Evolutionary conservation across 2,113 vertebrate species (phyloP), one percentile per base, ranked within the genome.

Genomic region (Triplophysa tibetana): DNA sequence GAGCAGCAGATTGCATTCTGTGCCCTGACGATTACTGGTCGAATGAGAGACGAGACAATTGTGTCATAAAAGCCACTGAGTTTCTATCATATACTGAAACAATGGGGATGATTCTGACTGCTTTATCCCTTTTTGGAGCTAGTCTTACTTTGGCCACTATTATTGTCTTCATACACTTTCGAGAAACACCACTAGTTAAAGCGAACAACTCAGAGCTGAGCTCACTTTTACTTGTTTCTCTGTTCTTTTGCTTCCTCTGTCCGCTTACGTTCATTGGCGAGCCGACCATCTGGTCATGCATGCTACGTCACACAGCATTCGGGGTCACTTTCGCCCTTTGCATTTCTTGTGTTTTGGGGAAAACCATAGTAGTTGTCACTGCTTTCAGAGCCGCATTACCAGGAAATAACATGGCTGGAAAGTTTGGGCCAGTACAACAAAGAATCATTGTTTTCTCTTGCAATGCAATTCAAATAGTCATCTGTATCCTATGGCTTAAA

Each of bases 281-380:
- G 62, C 92, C 91, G n/a, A 90, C 89, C 2, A 48, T 83, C 1
- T 91, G 89, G 88, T 90, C 88, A 9, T 92, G 92, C 77, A 93
- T 92, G 90, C 65, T 89, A 64, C 85, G 88, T 33, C 86, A 88
- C 41, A 88, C 81, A 19, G 78, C 81, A 29, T 87, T 89, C n/a
- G 85, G 82, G 8, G 45, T 89, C 14, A 77, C 81, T 14, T 89
- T 89, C 78, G 85, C 85, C 12, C 81, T 87, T 17, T 87, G 88
- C 54, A 87, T 89, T 60, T 87, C 88, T 75, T 89, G 88, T 61
- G 62, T 89, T 1, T 38, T 89, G 75, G 88, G 85, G 17, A 89
- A 89, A 80, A 89, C 88, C 8, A 74, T 89, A 56, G 84, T 86
- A 41, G 88, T 89, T 9, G 80, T 89, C 21, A 83, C 81, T 43